phyloP scores from a whole-genome alignment of 2,113 vertebrate species.

The Microcebus jonahi region DNA sequence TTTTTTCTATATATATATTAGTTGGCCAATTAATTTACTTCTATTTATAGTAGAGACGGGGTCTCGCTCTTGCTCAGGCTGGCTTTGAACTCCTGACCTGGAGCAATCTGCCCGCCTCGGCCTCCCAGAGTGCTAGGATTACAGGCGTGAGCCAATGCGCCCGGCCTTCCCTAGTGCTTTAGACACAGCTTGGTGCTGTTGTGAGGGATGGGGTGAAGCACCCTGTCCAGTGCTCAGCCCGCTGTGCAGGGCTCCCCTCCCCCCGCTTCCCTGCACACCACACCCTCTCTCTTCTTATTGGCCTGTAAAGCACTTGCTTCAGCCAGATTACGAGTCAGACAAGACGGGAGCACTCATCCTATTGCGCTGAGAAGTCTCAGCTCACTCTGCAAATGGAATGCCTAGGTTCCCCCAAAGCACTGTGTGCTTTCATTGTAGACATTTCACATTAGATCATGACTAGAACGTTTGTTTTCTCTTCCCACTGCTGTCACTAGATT shows the following conservation, averaged over 20 bases:
- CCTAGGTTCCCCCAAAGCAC: background rate
- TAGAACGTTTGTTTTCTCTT: background rate
- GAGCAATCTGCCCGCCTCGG: too few species aligned
- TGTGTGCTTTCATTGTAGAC: background rate
- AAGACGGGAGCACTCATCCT: background rate
- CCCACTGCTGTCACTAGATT: background rate
- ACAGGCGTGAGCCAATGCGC: too few species aligned
- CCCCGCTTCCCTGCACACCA: background rate
- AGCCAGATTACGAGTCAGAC: background rate
- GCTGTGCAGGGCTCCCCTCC: background rate
- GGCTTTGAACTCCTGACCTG: too few species aligned
- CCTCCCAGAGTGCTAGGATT: too few species aligned
- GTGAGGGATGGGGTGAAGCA: background rate
- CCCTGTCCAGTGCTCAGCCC: rapidly evolving
- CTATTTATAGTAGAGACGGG: too few species aligned
- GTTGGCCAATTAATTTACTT: too few species aligned
- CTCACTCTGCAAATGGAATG: background rate
- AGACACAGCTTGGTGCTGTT: background rate
- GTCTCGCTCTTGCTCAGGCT: too few species aligned
- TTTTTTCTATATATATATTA: too few species aligned
- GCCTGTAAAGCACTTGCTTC: background rate
- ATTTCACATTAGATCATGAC: background rate
- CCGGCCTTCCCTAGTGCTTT: background rate
- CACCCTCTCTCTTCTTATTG: background rate
- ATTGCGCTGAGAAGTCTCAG: background rate